Conservation (phyloP, 2,797 vertebrate species). For the Melopsittacus undulatus region DNA sequence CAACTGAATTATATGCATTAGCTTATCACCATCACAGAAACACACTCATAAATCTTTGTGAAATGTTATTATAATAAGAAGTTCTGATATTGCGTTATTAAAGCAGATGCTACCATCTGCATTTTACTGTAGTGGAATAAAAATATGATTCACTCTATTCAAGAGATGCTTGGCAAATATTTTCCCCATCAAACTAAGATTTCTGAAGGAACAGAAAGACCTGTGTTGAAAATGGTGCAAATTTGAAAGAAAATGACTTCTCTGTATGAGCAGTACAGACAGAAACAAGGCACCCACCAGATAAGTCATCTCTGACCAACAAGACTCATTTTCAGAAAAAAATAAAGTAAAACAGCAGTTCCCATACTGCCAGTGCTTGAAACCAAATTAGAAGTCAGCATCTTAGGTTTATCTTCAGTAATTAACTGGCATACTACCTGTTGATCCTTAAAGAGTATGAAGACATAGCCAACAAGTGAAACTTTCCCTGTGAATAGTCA, state of each 20-base stretch:
- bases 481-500: constrained; percentile 29
- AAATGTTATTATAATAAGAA: not conserved
- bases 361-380: not conserved
- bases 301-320: not conserved
- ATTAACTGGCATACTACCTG: not conserved
- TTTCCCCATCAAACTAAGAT: not conserved
- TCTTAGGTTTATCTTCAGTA: not conserved
- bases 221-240: not conserved
- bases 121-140: not conserved
- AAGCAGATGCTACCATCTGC: constrained; percentile 31
- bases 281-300: not conserved
- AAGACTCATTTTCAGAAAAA: not conserved
- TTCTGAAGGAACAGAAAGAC: not conserved
- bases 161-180: not conserved
- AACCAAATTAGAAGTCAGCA: not conserved
- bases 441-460: not conserved
- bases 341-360: not conserved
- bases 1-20: not conserved
- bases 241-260: not conserved
- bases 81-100: not conserved
- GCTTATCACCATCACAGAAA: not conserved
- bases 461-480: not conserved
- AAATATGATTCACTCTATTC: not conserved
- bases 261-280: not conserved
- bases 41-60: constrained; percentile 5